phyloP scores from a whole-genome alignment of 2,797 vertebrate species.

The Carcharodon carcharias region DNA sequence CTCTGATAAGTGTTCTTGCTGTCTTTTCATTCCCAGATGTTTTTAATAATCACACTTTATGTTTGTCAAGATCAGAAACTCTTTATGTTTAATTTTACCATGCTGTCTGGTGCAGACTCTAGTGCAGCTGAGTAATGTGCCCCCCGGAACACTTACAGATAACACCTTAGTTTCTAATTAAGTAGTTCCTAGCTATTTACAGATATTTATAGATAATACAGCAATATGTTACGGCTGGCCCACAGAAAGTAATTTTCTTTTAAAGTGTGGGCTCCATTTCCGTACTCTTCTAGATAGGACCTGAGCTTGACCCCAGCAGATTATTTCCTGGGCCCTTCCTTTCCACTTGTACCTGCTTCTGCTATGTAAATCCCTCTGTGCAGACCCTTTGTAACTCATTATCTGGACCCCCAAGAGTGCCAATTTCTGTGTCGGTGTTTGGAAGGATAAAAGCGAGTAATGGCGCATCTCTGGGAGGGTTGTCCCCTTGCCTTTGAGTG shows the following conservation, averaged over 20 bases:
- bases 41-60: no score
- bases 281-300: neutral
- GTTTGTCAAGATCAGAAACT: no score
- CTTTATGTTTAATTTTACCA: no score
- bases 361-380: neutral
- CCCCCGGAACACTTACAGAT: no score
- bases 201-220: no score
- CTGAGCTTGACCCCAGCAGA: neutral
- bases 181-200: no score
- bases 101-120: no score
- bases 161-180: no score
- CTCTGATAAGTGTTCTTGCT: no score
- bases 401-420: neutral
- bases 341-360: neutral
- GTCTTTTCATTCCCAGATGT: no score
- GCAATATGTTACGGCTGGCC: no score
- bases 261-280: neutral
- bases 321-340: neutral
- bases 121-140: no score
- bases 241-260: neutral
- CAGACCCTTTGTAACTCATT: neutral
- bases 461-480: neutral
- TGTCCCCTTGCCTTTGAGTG: neutral
- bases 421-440: neutral
- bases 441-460: neutral